These are phyloP conservation scores for Oxycera nigricornis DNA, from an alignment of 2,888 invertebrate species.

Conservation along the genomic window DNA sequence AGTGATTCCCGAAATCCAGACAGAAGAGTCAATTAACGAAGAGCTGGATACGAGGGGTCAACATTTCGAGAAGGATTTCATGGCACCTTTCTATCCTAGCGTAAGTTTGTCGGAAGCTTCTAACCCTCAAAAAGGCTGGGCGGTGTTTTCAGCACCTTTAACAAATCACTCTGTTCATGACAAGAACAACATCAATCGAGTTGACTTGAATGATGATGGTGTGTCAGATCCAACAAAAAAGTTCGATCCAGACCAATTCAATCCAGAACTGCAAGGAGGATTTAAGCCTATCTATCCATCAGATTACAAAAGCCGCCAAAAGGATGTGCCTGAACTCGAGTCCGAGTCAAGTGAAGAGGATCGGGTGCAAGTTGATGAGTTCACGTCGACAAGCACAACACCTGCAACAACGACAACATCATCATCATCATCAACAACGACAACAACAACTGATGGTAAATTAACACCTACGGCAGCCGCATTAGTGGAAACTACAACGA, in stretches of 20 bases:
- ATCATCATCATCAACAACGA: slow-evolving; percentile 17
- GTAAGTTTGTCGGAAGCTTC: slow-evolving; percentile 66
- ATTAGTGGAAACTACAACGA: not conserved
- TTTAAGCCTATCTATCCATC: slow-evolving; percentile 72
- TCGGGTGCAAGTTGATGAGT: no score
- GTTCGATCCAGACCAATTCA: slow-evolving; percentile 72
- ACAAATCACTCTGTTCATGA: slow-evolving; percentile 52
- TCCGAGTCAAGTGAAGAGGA: slow-evolving; percentile 37
- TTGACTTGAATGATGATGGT: slow-evolving; percentile 52
- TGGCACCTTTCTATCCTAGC: slow-evolving; percentile 75
- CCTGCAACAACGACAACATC: not conserved
- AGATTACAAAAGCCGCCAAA: slow-evolving; percentile 52
- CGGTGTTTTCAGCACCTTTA: slow-evolving; percentile 62
- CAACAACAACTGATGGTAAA: slow-evolving; percentile 48
- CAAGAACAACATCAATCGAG: slow-evolving; percentile 59
- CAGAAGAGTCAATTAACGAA: slow-evolving; percentile 54
- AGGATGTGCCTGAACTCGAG: slow-evolving; percentile 49
- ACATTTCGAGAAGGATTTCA: slow-evolving; percentile 65
- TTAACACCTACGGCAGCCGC: slow-evolving; percentile 19
- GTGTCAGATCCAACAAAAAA: slow-evolving; percentile 59
- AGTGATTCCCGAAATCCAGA: slow-evolving; percentile 63
- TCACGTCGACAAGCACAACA: not conserved
- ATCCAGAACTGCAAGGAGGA: slow-evolving; percentile 73
- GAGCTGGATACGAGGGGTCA: slow-evolving; percentile 59
- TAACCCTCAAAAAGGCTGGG: slow-evolving; percentile 68